Conservation (phyloP, 2,113 vertebrate species). For the Odocoileus hemionus region DNA sequence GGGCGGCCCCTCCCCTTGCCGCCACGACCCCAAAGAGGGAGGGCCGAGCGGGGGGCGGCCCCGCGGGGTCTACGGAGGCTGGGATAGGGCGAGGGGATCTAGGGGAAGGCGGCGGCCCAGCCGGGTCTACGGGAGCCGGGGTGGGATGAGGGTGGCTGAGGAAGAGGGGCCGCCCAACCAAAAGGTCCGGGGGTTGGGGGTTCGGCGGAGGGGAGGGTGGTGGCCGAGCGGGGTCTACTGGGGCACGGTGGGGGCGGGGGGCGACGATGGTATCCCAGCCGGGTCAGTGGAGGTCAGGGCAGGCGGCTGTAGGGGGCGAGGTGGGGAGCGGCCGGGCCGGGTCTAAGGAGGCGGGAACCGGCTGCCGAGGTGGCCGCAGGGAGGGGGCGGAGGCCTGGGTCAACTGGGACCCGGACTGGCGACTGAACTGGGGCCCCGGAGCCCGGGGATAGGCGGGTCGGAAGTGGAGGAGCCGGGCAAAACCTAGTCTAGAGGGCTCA, state of each 20-base stretch:
- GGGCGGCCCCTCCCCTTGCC: constrained; percentile 26
- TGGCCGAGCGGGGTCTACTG: fast-evolving
- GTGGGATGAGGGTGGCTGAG: neutral
- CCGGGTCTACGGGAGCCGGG: neutral
- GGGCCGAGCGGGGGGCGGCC: neutral
- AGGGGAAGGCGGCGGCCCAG: neutral
- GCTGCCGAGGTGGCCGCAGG: neutral
- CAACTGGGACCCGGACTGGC: neutral
- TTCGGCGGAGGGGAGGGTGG: neutral
- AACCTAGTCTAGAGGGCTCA: neutral
- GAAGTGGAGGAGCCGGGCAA: neutral
- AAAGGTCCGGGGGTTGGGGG: neutral
- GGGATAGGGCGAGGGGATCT: neutral
- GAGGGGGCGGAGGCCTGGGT: neutral
- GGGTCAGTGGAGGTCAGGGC: neutral
- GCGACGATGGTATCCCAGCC: neutral
- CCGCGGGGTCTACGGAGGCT: fast-evolving
- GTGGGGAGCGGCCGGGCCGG: neutral
- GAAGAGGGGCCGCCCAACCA: no score
- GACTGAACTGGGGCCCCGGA: neutral
- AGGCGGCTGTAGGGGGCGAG: neutral
- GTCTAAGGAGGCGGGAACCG: neutral
- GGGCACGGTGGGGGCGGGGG: neutral
- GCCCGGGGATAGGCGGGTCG: neutral
- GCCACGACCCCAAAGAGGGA: constrained; percentile 4